Base-by-base conservation (phyloP, 2,797 vertebrate genomes). In the Malurus splendens region DNA sequence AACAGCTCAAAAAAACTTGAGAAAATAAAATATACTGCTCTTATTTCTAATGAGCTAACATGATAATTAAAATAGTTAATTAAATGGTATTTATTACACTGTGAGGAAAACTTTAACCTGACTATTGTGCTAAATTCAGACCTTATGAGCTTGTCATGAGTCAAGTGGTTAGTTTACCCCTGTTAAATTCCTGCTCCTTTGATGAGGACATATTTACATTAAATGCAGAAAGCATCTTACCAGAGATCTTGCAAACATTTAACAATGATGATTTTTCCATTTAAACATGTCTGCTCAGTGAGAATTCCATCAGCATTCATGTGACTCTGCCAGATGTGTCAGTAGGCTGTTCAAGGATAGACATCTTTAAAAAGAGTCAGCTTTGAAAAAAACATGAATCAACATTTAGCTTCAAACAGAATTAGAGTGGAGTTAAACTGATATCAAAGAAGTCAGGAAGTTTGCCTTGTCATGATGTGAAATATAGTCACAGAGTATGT, bases 391-490 rank as follows among this genome's bases (percentile, higher is more conserved):
- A 80, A 71, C 75, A 87, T 87, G 72, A 93, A 86, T 91, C 78
- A 94, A 93, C 86, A 91, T 85, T 93, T 91, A 93, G 22, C 78
- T 94, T 95, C 93, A 92, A 94, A 94, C 65, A 93, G 86, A 93
- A 95, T 94, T 82, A 80, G 72, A 90, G 33, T 52, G 65, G 39
- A 90, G 66, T 88, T 94, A 94, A 95, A 91, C n/a, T 56, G 84
- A 87, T 75, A 91, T 95, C 88, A 95, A 95, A 94, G 82, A 83
- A 90, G 41, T 68, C 85, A 39, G 39, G 68, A 92, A 70, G 86
- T 83, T 91, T 86, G 33, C 41, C 88, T 80, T 95, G 91, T 92
- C 90, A 73, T 44, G 41, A 48, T 82, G 38, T 68, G 55, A 80
- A 85, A 88, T 74, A 71, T 5, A 82, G n/a, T 64, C 16, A 8